Conservation (phyloP, 1,140 invertebrate genomes). For the Atta cephalotes region DNA sequence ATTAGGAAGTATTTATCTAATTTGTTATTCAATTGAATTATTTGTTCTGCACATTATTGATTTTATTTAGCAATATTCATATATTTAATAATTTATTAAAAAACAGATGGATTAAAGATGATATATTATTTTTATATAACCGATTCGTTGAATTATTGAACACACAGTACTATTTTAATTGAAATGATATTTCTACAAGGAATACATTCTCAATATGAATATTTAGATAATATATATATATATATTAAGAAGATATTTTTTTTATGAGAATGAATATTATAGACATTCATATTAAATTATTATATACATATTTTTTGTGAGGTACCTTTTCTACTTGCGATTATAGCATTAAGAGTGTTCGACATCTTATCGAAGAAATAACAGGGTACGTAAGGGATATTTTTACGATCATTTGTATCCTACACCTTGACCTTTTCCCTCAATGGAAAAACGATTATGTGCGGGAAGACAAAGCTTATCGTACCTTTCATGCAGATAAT, state of each 20-base stretch:
- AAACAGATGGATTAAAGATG: too few species aligned
- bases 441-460: slow-evolving; percentile 65
- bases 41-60: too few species aligned
- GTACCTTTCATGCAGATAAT: slow-evolving; percentile 52
- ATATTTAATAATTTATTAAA: too few species aligned
- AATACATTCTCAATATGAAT: background rate
- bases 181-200: background rate
- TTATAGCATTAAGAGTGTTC: slow-evolving; percentile 19
- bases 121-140: too few species aligned
- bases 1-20: background rate
- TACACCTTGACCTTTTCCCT: slow-evolving; percentile 74
- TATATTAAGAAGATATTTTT: background rate
- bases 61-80: too few species aligned
- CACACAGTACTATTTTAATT: background rate
- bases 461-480: slow-evolving; percentile 67
- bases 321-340: background rate
- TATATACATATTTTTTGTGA: background rate
- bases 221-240: background rate
- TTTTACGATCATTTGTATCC: slow-evolving; percentile 74
- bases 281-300: slow-evolving; percentile 8
- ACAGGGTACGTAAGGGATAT: slow-evolving; percentile 61
- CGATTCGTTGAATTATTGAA: too few species aligned
- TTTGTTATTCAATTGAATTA: too few species aligned
- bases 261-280: background rate
- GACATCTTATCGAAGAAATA: slow-evolving; percentile 45